Base-by-base conservation (phyloP, 2,113 vertebrate genomes). In the Zosterops japonicus region DNA sequence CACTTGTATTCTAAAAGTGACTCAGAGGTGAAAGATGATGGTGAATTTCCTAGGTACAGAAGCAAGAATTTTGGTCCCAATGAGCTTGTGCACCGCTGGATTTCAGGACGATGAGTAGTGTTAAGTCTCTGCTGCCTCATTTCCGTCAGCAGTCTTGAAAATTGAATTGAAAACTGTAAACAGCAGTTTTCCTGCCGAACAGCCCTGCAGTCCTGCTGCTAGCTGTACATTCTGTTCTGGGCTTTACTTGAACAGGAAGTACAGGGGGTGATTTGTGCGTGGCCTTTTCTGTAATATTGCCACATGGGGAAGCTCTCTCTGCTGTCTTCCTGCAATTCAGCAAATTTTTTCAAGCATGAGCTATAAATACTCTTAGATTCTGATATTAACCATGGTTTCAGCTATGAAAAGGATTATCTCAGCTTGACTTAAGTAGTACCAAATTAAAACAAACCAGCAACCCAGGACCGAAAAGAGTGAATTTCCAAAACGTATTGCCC, bases 391-490 rank as follows among this genome's bases (percentile, higher is more conserved):
- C 6, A 44, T 39, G 11, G 23, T 60, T 67, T 76, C 24, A 52
- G 2, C 25, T 44, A 12, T 12, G 27, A 65, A 76, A 90, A 69
- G 5, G 13, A 31, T 35, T n/a, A 18, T 25, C 13, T 35, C 25
- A 52, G 13, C 6, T 31, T 84, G 3, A 50, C 59, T 79, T 52
- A 29, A 33, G 7, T n/a, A 75, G 28, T 16, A 65, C 5, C 3
- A 35, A 57, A 64, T n/a, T 24, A 36, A 78, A 46, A 20, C 16
- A 33, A 23, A 12, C 2, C 11, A 44, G 22, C 19, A 21, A 33
- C 23, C 9, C 47, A 41, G 6, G 15, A 39, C 21, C 39, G 23
- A n/a, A 68, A 79, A 0, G 0, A 27, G 6, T 9, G 4, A 31
- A 8, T 72, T 80, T 83, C 20, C 79, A 8, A 42, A 42, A n/a